Percentiles rank a stretch among this genome's conserved stretches.
Conservation (phyloP, 2,888 invertebrate genomes). For the Notodonta ziczac region DNA sequence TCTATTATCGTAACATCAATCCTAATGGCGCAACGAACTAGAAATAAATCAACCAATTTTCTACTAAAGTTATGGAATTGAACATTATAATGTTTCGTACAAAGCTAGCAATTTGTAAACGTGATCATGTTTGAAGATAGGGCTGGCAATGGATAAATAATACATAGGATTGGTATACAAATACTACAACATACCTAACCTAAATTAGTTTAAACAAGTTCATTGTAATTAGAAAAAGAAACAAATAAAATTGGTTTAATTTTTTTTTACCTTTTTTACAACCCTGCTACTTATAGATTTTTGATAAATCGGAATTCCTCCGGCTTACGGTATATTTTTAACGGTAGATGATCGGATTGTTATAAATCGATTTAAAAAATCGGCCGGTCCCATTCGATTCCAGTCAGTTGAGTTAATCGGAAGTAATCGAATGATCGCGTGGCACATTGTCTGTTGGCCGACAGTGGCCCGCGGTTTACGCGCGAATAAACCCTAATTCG, state of each 20-base stretch:
- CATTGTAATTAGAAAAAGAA: too few relatives aligned
- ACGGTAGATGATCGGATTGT: slow-evolving; percentile 75
- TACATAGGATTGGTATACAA: neutral
- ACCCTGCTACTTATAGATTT: slow-evolving; percentile 56
- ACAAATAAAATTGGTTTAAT: neutral
- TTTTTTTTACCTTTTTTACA: slow-evolving; percentile 12
- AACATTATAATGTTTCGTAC: neutral
- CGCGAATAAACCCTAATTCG: slow-evolving; percentile 51
- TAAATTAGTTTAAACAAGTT: too few relatives aligned
- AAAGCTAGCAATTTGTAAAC: neutral
- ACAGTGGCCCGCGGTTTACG: slow-evolving; percentile 52
- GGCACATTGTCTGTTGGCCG: slow-evolving; percentile 59
- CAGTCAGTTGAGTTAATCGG: slow-evolving; percentile 62
- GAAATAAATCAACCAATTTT: neutral
- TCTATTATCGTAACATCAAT: neutral
- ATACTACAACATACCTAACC: neutral
- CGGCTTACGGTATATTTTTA: slow-evolving; percentile 72
- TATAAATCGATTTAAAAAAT: slow-evolving; percentile 66
- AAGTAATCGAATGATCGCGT: slow-evolving; percentile 65
- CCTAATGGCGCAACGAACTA: neutral
- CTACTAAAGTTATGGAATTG: neutral
- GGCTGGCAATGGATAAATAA: neutral
- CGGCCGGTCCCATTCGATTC: slow-evolving; percentile 61
- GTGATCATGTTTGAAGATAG: neutral
- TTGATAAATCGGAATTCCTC: slow-evolving; percentile 67